Conservation (phyloP, 2,113 vertebrate genomes). For the Hippocampus mohnikei region DNA sequence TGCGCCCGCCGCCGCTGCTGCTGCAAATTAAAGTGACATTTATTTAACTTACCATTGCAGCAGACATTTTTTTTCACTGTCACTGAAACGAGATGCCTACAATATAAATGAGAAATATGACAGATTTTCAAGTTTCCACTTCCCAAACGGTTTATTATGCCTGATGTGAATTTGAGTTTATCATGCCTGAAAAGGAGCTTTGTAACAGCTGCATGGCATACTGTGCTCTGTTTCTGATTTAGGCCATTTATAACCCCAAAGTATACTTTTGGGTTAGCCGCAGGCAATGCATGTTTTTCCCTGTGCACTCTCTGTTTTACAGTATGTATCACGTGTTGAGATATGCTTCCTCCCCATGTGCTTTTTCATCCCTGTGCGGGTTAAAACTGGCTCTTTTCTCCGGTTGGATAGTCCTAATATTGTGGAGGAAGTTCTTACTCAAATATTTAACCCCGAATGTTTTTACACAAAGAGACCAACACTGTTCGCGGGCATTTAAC, state of each 20-base stretch:
- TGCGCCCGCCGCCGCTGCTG: conserved; percentile 12
- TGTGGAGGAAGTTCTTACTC: conserved; percentile 26
- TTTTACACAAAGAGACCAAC: conserved; percentile 23
- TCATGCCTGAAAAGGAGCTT: conserved; percentile 52
- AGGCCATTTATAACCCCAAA: conserved; percentile 58
- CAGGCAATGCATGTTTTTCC: conserved; percentile 43
- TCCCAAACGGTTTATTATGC: conserved; percentile 22
- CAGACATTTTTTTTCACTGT: conserved; percentile 12
- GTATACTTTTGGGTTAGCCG: conserved; percentile 55
- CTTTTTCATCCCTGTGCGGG: conserved; percentile 17
- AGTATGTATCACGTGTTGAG: conserved; percentile 20
- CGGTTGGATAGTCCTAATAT: conserved; percentile 9
- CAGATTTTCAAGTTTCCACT: conserved; percentile 33
- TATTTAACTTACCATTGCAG: conserved; percentile 36
- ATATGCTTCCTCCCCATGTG: conserved; percentile 16
- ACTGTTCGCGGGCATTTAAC: conserved; percentile 14
- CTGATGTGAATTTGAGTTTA: conserved; percentile 40
- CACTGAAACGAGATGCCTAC: conserved; percentile 22
- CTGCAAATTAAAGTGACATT: conserved; percentile 50
- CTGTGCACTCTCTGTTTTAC: conserved; percentile 15
- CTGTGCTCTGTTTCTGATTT: conserved; percentile 48
- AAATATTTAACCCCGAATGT: conserved; percentile 27
- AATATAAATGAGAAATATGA: conserved; percentile 25
- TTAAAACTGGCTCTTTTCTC: conserved; percentile 25
- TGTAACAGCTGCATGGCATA: conserved; percentile 43